Conservation (phyloP, 2,797 vertebrate genomes). For the Lacerta viridis region DNA sequence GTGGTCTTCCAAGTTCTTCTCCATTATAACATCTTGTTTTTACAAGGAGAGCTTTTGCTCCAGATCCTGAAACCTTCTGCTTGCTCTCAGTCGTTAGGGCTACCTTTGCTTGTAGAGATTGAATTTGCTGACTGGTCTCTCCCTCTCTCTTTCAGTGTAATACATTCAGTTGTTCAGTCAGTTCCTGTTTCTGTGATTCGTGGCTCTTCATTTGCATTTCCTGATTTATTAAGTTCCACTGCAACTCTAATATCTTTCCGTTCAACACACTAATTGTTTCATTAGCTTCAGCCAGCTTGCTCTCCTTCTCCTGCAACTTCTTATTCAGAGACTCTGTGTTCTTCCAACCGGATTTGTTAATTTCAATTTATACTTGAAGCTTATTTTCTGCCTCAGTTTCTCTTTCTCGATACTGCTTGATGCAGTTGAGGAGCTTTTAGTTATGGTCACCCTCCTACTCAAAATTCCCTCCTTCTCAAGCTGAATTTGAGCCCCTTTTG, state of each 20-base stretch:
- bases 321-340: slow-evolving; percentile 85
- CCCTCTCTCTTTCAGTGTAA: slow-evolving; percentile 89
- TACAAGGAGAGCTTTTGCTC: slow-evolving; percentile 90
- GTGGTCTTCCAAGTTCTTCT: slow-evolving; percentile 89
- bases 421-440: slow-evolving; percentile 87
- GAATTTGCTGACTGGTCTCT: slow-evolving; percentile 87
- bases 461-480: too few species aligned
- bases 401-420: slow-evolving; percentile 89
- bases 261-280: slow-evolving; percentile 82
- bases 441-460: slow-evolving; percentile 91
- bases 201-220: slow-evolving; percentile 81
- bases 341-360: slow-evolving; percentile 82
- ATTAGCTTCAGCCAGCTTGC: slow-evolving; percentile 80
- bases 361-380: slow-evolving; percentile 86
- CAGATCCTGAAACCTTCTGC: slow-evolving; percentile 91
- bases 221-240: slow-evolving; percentile 81
- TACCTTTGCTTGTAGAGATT: slow-evolving; percentile 88
- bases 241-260: slow-evolving; percentile 81
- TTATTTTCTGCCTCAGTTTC: slow-evolving; percentile 82
- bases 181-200: slow-evolving; percentile 81
- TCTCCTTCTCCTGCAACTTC: slow-evolving; percentile 89
- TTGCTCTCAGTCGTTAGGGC: slow-evolving; percentile 85
- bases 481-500: too few species aligned
- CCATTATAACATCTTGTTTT: slow-evolving; percentile 90
- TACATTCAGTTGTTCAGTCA: slow-evolving; percentile 87